Evolutionary conservation across 2,888 invertebrate species (phyloP).

Genomic region (Caenorhabditis sulstoni): DNA sequence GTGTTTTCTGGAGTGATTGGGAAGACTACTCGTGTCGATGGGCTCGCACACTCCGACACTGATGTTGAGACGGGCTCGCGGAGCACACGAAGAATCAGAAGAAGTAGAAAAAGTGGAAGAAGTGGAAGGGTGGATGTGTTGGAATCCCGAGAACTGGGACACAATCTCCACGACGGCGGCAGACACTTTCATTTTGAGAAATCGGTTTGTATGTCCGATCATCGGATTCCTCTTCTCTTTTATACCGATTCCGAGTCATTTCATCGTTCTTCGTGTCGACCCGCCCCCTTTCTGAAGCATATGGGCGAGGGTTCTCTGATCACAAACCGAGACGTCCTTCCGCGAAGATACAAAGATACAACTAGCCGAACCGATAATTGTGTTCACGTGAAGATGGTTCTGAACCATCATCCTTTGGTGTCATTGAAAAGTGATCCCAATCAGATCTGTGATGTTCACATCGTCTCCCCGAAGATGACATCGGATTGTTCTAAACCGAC

Average conservation of each 20-base stretch:
- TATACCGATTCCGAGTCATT: neutral
- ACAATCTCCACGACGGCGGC: constrained; percentile 42
- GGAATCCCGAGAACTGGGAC: constrained; percentile 43
- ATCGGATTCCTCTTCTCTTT: neutral
- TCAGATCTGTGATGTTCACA: too few species aligned
- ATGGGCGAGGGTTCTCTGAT: constrained; percentile 3
- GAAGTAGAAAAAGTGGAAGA: constrained; percentile 5
- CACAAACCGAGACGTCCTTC: neutral
- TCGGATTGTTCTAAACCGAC: too few species aligned
- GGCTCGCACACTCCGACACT: constrained; percentile 15
- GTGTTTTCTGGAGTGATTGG: constrained; percentile 17
- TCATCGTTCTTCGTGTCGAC: constrained; percentile 3
- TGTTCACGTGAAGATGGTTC: too few species aligned
- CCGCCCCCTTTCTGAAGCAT: neutral
- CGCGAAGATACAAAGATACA: too few species aligned
- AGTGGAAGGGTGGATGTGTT: constrained; percentile 22
- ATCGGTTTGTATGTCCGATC: too few species aligned
- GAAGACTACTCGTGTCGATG: neutral
- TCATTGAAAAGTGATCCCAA: too few species aligned
- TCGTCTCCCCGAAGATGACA: too few species aligned
- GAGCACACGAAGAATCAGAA: constrained; percentile 18
- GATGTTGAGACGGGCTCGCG: constrained; percentile 23
- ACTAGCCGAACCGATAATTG: too few species aligned
- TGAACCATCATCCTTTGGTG: too few species aligned
- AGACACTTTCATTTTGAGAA: constrained; percentile 31